A percentile compares a stretch with the other conserved stretches of the same genome.
Evolutionary conservation across 2,888 invertebrate genomes (phyloP).

Genomic region (Poecilus cupreus): DNA sequence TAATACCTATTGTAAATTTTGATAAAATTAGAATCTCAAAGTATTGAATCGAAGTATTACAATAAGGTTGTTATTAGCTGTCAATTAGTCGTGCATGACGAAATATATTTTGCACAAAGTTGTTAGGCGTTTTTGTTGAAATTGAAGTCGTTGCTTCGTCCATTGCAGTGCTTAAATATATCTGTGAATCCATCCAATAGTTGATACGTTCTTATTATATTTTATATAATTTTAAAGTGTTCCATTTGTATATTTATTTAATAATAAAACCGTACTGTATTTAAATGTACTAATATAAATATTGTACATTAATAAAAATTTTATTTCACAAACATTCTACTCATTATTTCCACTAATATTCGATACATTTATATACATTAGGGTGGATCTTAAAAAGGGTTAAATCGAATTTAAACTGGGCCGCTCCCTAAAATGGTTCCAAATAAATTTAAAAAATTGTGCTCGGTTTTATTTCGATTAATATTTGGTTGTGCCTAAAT

Average conservation of each 20-base stretch:
- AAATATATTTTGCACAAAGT: slow-evolving; percentile 43
- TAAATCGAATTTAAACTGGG: too few relatives aligned
- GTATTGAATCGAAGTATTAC: slow-evolving; percentile 56
- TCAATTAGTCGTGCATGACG: slow-evolving; percentile 58
- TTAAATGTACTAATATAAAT: slow-evolving; percentile 59
- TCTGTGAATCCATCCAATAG: slow-evolving; percentile 59
- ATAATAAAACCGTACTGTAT: slow-evolving; percentile 54
- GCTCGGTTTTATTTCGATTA: too few relatives aligned
- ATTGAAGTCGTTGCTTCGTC: slow-evolving; percentile 52
- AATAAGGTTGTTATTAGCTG: slow-evolving; percentile 56
- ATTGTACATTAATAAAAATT: slow-evolving; percentile 52
- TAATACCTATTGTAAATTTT: slow-evolving; percentile 52
- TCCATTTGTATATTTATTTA: slow-evolving; percentile 58
- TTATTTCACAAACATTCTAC: slow-evolving; percentile 36
- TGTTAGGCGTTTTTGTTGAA: slow-evolving; percentile 29
- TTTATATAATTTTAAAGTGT: slow-evolving; percentile 54
- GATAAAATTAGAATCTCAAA: slow-evolving; percentile 54
- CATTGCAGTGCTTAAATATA: slow-evolving; percentile 58
- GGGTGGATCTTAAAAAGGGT: too few relatives aligned
- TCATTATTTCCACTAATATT: too few relatives aligned
- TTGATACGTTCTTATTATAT: slow-evolving; percentile 43
- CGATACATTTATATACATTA: too few relatives aligned
- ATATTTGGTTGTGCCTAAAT: too few relatives aligned
- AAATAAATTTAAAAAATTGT: too few relatives aligned
- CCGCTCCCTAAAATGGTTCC: too few relatives aligned